Evolutionary conservation across 2,113 vertebrate species (phyloP).

Genomic region (Guaruba guarouba): DNA sequence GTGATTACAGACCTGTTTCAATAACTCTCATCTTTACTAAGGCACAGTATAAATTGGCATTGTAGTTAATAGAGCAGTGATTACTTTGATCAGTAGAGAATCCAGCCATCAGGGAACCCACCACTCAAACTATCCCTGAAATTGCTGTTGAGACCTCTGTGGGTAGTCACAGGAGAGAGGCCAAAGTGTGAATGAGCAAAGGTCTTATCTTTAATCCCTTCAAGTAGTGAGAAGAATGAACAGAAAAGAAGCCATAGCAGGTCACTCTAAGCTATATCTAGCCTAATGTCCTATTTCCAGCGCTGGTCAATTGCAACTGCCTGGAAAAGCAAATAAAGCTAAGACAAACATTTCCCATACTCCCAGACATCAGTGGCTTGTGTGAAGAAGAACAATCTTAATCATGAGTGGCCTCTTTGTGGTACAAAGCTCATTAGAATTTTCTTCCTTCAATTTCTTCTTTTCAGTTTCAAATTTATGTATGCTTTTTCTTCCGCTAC

Average conservation of each 20-base stretch:
- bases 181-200: neutral
- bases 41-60: neutral
- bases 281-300: neutral
- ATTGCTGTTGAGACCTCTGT: neutral
- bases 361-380: fast-evolving
- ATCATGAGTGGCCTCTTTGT: neutral
- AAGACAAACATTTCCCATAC: neutral
- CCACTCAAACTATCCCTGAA: neutral
- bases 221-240: neutral
- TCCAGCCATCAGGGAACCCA: neutral
- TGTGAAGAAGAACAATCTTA: neutral
- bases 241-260: neutral
- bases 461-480: neutral
- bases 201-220: neutral
- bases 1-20: neutral
- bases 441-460: neutral
- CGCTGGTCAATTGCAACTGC: fast-evolving
- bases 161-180: neutral
- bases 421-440: neutral
- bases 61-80: neutral
- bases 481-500: fast-evolving
- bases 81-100: conserved; percentile 17
- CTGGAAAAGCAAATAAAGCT: neutral
- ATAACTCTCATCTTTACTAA: neutral
- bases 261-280: neutral